phyloP scores from a whole-genome alignment of 92 coral and sea anemone genomes.

The Blastomussa wellsi region DNA sequence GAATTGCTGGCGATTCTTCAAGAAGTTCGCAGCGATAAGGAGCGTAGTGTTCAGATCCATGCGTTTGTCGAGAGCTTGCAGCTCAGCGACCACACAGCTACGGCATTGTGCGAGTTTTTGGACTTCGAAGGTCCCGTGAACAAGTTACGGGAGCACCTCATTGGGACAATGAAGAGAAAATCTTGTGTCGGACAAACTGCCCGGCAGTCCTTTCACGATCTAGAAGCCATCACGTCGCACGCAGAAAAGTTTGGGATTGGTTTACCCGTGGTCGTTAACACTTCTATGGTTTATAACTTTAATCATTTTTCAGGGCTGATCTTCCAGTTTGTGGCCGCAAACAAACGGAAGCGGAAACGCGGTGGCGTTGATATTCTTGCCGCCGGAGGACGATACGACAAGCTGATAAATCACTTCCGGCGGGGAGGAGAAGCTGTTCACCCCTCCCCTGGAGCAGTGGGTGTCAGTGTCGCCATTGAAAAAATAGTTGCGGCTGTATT shows the following conservation, averaged over 20 bases:
- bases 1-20: constrained; percentile 79
- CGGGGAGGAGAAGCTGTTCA: constrained; percentile 69
- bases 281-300: constrained; percentile 81
- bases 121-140: constrained; percentile 82
- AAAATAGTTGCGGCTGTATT: constrained; percentile 78
- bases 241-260: constrained; percentile 67
- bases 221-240: constrained; percentile 73
- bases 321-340: constrained; percentile 95
- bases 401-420: constrained; percentile 74
- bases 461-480: constrained; percentile 89
- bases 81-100: constrained; percentile 67
- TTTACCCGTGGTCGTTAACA: constrained; percentile 66
- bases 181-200: constrained; percentile 60
- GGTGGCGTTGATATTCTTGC: constrained; percentile 94
- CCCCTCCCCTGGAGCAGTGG: constrained; percentile 84
- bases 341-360: constrained; percentile 88
- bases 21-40: constrained; percentile 71
- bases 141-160: constrained; percentile 71
- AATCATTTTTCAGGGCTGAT: constrained; percentile 89
- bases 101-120: constrained; percentile 69
- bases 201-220: constrained; percentile 78
- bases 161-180: constrained; percentile 73
- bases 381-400: constrained; percentile 97
- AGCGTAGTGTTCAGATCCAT: constrained; percentile 72
- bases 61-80: constrained; percentile 70